Evolutionary conservation across 2,797 vertebrate genomes (phyloP).

Genomic region (Nothura maculosa): DNA sequence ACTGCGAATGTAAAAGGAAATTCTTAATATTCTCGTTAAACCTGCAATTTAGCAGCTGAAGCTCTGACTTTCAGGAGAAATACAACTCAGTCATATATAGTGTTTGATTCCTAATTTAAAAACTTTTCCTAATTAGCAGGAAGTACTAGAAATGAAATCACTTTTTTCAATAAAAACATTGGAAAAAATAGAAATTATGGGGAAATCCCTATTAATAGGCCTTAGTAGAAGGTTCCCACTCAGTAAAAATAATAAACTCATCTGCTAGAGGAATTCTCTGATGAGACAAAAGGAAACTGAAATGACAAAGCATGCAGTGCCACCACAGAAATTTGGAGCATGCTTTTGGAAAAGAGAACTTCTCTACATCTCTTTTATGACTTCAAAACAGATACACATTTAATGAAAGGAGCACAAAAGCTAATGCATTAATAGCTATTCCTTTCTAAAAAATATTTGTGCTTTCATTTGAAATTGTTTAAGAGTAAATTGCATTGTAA

Average conservation of each 20-base stretch:
- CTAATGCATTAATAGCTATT: neutral
- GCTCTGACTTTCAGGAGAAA: neutral
- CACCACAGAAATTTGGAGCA: neutral
- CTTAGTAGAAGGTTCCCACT: neutral
- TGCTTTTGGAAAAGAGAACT: neutral
- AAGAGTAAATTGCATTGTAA: neutral
- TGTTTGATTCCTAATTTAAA: neutral
- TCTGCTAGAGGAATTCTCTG: neutral
- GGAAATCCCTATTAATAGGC: neutral
- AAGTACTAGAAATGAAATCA: neutral
- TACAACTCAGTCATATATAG: neutral
- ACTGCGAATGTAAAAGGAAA: neutral
- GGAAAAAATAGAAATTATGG: neutral
- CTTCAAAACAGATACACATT: neutral
- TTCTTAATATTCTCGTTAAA: neutral
- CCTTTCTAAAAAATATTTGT: neutral
- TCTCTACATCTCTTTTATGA: neutral
- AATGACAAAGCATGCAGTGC: neutral
- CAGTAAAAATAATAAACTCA: neutral
- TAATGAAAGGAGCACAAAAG: neutral
- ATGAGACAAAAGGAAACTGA: slow-evolving; percentile 21
- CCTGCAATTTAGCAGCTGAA: neutral
- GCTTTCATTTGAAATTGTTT: neutral
- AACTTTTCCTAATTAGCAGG: neutral
- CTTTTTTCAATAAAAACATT: neutral